phyloP scores from a whole-genome alignment of 1,140 invertebrate species.

The Trachymyrmex septentrionalis region DNA sequence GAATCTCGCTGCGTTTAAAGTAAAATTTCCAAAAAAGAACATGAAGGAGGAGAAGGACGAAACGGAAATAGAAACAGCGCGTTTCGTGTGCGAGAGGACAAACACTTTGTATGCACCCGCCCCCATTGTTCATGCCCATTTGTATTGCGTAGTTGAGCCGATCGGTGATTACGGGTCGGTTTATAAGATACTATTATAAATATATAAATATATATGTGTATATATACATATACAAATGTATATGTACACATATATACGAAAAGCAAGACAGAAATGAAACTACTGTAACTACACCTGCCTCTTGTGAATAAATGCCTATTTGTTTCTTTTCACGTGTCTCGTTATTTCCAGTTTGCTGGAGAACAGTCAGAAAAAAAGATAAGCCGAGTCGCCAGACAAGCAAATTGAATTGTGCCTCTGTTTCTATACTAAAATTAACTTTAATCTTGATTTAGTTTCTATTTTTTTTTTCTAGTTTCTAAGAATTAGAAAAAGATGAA shows the following conservation, averaged over 20 bases:
- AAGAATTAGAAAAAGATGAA: too few relatives aligned
- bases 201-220: slow-evolving; percentile 60
- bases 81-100: slow-evolving; percentile 72
- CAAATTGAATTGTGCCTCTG: neutral
- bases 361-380: neutral
- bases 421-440: too few relatives aligned
- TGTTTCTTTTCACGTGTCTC: slow-evolving; percentile 83
- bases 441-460: too few relatives aligned
- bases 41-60: slow-evolving; percentile 11
- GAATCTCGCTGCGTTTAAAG: slow-evolving; percentile 66
- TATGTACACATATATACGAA: slow-evolving; percentile 46
- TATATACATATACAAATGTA: slow-evolving; percentile 58
- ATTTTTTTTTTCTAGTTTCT: too few relatives aligned
- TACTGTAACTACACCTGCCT: slow-evolving; percentile 85
- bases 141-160: slow-evolving; percentile 82
- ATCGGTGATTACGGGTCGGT: slow-evolving; percentile 72
- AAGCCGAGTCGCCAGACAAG: neutral
- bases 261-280: slow-evolving; percentile 82
- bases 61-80: slow-evolving; percentile 51
- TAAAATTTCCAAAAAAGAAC: slow-evolving; percentile 23
- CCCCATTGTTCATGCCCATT: slow-evolving; percentile 82
- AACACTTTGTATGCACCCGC: slow-evolving; percentile 81
- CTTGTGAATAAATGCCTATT: slow-evolving; percentile 86
- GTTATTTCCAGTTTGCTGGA: slow-evolving; percentile 26
- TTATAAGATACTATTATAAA: slow-evolving; percentile 79